Percentiles rank a stretch among this genome's conserved stretches.
Conservation (phyloP, 1,140 invertebrate species). For the Tribolium castaneum region DNA sequence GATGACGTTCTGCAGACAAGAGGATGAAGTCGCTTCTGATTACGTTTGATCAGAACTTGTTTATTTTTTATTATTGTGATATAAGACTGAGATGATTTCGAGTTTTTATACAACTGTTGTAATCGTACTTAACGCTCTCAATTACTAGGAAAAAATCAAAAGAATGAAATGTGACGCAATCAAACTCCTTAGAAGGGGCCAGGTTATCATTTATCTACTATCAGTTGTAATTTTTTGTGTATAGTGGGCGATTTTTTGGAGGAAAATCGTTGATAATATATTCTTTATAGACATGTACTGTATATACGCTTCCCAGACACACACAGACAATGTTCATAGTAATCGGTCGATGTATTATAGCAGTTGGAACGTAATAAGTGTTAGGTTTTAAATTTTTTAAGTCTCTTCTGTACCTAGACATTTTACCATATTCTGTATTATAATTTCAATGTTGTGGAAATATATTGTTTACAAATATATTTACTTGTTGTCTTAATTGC, state of each 20-base stretch:
- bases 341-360: slow-evolving; percentile 20
- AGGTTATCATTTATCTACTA: slow-evolving; percentile 22
- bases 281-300: slow-evolving; percentile 33
- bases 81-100: slow-evolving; percentile 28
- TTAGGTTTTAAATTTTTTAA: slow-evolving; percentile 29
- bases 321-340: slow-evolving; percentile 3
- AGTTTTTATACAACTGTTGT: slow-evolving; percentile 14
- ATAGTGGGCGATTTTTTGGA: background rate
- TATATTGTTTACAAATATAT: slow-evolving; percentile 38
- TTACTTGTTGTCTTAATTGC: background rate
- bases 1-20: slow-evolving; percentile 60
- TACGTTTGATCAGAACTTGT: slow-evolving; percentile 2
- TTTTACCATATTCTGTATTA: slow-evolving; percentile 39
- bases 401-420: slow-evolving; percentile 24
- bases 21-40: slow-evolving; percentile 40
- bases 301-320: slow-evolving; percentile 18
- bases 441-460: slow-evolving; percentile 39
- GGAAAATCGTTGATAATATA: slow-evolving; percentile 14
- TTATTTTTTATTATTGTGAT: slow-evolving; percentile 5
- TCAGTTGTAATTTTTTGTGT: slow-evolving; percentile 29
- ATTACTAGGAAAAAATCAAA: background rate
- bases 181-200: slow-evolving; percentile 30
- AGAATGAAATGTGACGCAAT: slow-evolving; percentile 15
- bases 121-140: slow-evolving; percentile 4
- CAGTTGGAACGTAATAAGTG: slow-evolving; percentile 19